A percentile compares a stretch with the other conserved stretches of the same genome.
Evolutionary conservation across 2,888 invertebrate species (phyloP).

Genomic region (Phymatocera aterrima): DNA sequence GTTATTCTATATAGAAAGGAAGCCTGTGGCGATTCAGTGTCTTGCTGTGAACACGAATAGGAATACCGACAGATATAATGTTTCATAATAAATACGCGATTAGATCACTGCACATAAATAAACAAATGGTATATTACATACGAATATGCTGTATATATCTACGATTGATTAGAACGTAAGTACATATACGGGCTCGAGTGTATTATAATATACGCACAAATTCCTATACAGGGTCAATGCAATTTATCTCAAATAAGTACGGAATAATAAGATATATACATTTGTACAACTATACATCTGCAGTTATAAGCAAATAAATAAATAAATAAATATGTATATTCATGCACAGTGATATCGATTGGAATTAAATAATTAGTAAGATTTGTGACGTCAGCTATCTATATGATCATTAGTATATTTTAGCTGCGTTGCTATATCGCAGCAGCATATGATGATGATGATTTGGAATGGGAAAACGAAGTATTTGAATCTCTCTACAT

Average conservation of each 20-base stretch:
- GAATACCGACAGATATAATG: conserved; percentile 19
- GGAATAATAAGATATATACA: conserved; percentile 3
- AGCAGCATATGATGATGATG: background rate
- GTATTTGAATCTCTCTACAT: no score
- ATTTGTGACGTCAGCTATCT: background rate
- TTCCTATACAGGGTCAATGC: conserved; percentile 36
- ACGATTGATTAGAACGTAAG: background rate
- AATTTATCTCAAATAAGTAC: conserved; percentile 35
- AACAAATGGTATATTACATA: background rate
- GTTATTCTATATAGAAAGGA: conserved; percentile 29
- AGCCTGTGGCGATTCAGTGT: conserved; percentile 28
- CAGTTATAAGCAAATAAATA: conserved; percentile 7
- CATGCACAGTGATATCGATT: no score
- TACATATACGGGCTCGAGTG: background rate
- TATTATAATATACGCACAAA: conserved; percentile 16
- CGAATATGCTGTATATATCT: background rate
- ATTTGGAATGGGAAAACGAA: background rate
- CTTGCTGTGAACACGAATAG: background rate
- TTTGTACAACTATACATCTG: background rate
- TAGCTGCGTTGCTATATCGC: background rate
- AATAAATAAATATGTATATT: background rate
- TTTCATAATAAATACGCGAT: conserved; percentile 31
- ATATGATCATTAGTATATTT: background rate
- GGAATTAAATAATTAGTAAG: no score
- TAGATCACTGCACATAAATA: conserved; percentile 25